A percentile compares a stretch with the other conserved stretches of the same genome.
These are phyloP conservation scores for Anthonomus grandis DNA, from an alignment of 1,140 invertebrate species.

Conservation along the genomic window DNA sequence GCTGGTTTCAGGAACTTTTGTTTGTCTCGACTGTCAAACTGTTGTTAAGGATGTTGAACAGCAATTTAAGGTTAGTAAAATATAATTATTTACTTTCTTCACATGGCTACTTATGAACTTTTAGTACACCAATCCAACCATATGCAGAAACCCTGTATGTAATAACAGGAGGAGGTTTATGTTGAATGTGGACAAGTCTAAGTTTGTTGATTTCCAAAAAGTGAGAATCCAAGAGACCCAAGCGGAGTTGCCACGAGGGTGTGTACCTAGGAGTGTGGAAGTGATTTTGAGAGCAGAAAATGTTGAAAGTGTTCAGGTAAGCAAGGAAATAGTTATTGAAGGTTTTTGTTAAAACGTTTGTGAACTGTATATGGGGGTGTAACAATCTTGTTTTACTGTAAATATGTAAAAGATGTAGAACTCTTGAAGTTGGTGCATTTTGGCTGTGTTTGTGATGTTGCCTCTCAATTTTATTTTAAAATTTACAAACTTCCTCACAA, in stretches of 20 bases:
- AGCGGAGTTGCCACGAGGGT: conserved; percentile 92
- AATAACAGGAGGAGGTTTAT: conserved; percentile 86
- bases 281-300: conserved; percentile 93
- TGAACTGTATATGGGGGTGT: no score
- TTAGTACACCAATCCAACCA: conserved; percentile 87
- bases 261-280: conserved; percentile 95
- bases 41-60: conserved; percentile 94
- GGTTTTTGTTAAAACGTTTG: no score
- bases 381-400: no score
- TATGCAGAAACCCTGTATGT: conserved; percentile 95
- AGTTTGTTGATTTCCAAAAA: conserved; percentile 99
- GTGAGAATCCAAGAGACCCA: conserved; percentile 98
- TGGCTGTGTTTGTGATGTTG: no score
- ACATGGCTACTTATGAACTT: no score
- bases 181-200: conserved; percentile 89
- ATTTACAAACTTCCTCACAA: no score
- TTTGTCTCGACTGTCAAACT: conserved; percentile 95
- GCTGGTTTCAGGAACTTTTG: conserved; percentile 80
- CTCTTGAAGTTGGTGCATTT: no score
- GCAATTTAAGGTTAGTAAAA: conserved; percentile 80
- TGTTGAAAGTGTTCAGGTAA: conserved; percentile 94
- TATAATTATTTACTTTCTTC: background rate
- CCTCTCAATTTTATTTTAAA: no score
- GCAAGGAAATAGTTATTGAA: no score
- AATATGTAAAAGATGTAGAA: no score